Evolutionary conservation across 1,140 invertebrate genomes (phyloP).

Genomic region (Drosophila bifasciata): DNA sequence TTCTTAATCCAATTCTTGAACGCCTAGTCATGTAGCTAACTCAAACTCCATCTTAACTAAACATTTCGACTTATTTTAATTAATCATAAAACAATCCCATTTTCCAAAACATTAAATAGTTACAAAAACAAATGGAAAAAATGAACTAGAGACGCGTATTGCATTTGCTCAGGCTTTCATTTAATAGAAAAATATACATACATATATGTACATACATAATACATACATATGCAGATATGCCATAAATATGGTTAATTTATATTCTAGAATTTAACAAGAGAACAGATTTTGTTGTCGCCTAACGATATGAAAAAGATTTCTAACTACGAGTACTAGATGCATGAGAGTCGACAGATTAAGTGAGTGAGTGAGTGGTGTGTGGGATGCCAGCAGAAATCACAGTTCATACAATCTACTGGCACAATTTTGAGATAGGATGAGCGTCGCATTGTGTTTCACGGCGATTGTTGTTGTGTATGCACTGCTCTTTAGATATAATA

Average conservation of each 20-base stretch:
- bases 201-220: slow-evolving; percentile 52
- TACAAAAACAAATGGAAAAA: not conserved
- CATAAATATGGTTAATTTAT: slow-evolving; percentile 57
- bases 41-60: no score
- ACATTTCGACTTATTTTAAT: slow-evolving; percentile 1
- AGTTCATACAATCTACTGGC: slow-evolving; percentile 4
- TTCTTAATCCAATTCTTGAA: no score
- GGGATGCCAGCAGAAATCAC: slow-evolving; percentile 11
- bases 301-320: slow-evolving; percentile 50
- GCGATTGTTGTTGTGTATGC: slow-evolving; percentile 10
- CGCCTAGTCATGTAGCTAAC: no score
- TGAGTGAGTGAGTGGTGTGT: not conserved
- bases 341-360: slow-evolving; percentile 48
- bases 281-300: slow-evolving; percentile 51
- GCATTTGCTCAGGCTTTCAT: slow-evolving; percentile 55
- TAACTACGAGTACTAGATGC: slow-evolving; percentile 33
- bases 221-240: slow-evolving; percentile 43
- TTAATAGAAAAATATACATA: slow-evolving; percentile 77
- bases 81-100: not conserved
- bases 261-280: slow-evolving; percentile 57
- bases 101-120: not conserved
- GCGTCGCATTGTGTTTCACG: slow-evolving; percentile 17
- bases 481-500: slow-evolving; percentile 66
- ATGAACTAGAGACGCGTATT: not conserved
- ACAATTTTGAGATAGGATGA: slow-evolving; percentile 62